Base-by-base conservation (phyloP, 2,888 invertebrate genomes). In the Lordiphosa fenestrarum region DNA sequence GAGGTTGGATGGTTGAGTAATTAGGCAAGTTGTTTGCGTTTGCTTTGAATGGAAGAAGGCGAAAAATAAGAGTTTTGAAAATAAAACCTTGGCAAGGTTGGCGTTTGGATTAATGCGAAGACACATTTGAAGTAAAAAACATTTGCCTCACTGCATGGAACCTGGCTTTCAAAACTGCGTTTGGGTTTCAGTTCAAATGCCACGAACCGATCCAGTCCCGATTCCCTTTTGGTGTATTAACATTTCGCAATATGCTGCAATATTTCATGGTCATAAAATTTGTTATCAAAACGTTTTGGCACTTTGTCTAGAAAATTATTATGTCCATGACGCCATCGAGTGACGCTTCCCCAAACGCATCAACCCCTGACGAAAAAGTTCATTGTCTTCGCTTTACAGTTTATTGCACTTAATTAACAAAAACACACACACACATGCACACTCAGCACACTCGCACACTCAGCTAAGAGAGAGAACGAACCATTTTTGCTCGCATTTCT, bases 341-440 rank as follows among this genome's bases (percentile, higher is more conserved):
- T 5, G 30, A 15, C 12, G 12, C 38, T 40, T 44, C 39, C 10
- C 40, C 49, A 33, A 53, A 53, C 53, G 53, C 57, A 55, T 52
- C 44, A 57, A 54, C 63, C 55, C 59, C 59, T 66, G 66, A 57
- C 63, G 54, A 59, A 63, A 63, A 62, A 64, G 69, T 82, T 73
- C 77, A 78, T 66, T 73, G 75, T 71, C 78, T 77, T 55, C 13
- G 54, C 48, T 37, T 21, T 42, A 44, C 58, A 80, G 83, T 83
- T 82, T 82, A 73, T 71, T 83, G 77, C 81, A 74, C 81, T 81
- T 77, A 74, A 73, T 75, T 70, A 78, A 73, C 64, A 61, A 69
- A 44, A 71, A 19, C 19, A 19, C 19, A 19, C 4, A 19, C 41
- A 41, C 5, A 35, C n/a, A n/a, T 21, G 35, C 5, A 13, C 23